Percentiles rank a stretch among this genome's conserved stretches.
Conservation (phyloP, 2,113 vertebrate species). For the Empidonax alnorum region DNA sequence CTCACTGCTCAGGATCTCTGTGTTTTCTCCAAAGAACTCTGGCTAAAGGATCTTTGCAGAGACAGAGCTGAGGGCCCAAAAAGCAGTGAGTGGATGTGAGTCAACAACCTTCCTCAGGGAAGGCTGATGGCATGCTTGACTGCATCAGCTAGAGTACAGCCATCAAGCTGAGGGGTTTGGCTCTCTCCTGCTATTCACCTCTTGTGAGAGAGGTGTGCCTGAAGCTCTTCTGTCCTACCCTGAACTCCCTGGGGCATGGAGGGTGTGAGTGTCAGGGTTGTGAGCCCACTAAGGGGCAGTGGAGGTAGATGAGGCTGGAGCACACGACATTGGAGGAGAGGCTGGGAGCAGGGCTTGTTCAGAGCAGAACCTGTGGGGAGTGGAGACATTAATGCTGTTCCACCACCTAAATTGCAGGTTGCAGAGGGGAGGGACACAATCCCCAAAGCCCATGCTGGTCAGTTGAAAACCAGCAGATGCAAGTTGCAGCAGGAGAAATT, state of each 20-base stretch:
- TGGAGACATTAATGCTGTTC: background rate
- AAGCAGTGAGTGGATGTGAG: background rate
- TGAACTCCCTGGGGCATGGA: accelerated
- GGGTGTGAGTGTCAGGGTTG: background rate
- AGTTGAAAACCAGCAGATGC: background rate
- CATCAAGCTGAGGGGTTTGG: background rate
- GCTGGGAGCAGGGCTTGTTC: background rate
- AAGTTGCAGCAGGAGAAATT: background rate
- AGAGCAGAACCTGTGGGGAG: background rate
- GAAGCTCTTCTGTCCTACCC: background rate
- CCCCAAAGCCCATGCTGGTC: background rate
- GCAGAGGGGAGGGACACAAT: background rate
- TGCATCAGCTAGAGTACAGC: background rate
- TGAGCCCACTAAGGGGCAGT: background rate
- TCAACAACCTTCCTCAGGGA: background rate
- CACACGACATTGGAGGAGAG: background rate
- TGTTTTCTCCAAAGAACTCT: background rate
- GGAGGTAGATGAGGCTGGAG: background rate
- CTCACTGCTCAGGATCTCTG: background rate
- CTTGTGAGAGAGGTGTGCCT: background rate
- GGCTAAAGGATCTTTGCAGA: background rate
- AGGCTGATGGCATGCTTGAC: accelerated
- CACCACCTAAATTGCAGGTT: background rate
- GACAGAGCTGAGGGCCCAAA: background rate
- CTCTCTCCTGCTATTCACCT: background rate